Evolutionary conservation across 2,888 invertebrate genomes (phyloP), one percentile per base, ranked within the genome.

Genomic region (Cryptus armator): DNA sequence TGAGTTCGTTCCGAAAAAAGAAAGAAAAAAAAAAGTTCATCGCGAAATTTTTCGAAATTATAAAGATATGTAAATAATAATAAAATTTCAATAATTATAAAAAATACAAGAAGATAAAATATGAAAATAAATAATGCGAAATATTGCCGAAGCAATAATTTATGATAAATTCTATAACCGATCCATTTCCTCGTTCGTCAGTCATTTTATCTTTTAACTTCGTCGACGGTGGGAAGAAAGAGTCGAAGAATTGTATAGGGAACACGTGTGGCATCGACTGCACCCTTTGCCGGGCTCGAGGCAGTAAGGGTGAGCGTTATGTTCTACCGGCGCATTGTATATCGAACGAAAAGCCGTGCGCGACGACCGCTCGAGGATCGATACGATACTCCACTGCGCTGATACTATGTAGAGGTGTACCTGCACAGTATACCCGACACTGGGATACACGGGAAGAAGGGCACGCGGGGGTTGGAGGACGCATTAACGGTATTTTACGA

Each of bases 401-500:
- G 62, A 62, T 62, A 62, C 72, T 72, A 29, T 59, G 29, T 56
- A 62, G 71, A 37, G 6, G 37, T 37, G 53, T 56, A 43, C 9
- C 43, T 53, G 53, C 29, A 59, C 24, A 24, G 56, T 43, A 59
- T 46, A 59, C 59, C 44, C 59, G 44, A 59, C 46, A 43, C 74
- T 29, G 32, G 62, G 46, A 46, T 62, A 62, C 16, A 74, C 32
- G 32, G 62, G 10, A 46, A 62, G 62, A 59, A 48, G 29, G 74
- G 19, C 10, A 24, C 24, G 19, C 16, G 24, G 44, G 4, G 32
- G 82, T 85, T 37, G 84, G 77, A 84, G 83, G 81, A 85, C 85
- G 85, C 89, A 90, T 90, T 89, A 89, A 89, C 88, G 86, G 85
- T 86, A 88, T 88, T 90, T 89, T 89, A 89, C 88, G 90, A 89